Percentiles rank a stretch among this genome's conserved stretches.
These are phyloP conservation scores for Panagrolaimus sp. DNA, from an alignment of 1,140 invertebrate genomes.

Conservation along the genomic window DNA sequence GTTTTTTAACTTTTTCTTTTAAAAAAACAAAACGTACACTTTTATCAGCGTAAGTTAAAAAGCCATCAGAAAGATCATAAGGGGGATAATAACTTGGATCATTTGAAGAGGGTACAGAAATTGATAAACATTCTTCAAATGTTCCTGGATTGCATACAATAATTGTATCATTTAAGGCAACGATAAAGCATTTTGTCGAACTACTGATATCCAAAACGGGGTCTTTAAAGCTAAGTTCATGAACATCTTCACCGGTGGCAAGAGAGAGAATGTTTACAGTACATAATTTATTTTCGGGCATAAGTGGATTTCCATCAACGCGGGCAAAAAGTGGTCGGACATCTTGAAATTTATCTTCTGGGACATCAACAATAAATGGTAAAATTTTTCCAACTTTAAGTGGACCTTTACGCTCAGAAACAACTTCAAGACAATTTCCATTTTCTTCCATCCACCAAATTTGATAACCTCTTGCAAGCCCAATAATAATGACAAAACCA, in stretches of 20 bases:
- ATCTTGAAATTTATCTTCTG: conserved; percentile 26
- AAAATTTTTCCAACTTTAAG: conserved; percentile 59
- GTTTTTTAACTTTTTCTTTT: background rate
- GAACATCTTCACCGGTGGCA: conserved; percentile 76
- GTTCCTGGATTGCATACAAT: conserved; percentile 81
- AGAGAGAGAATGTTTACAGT: conserved; percentile 82
- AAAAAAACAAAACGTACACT: conserved; percentile 58
- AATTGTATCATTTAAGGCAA: conserved; percentile 80
- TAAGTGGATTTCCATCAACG: conserved; percentile 40
- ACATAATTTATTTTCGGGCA: conserved; percentile 73
- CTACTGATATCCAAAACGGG: conserved; percentile 74
- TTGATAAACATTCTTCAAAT: conserved; percentile 74
- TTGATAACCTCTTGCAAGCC: conserved; percentile 53
- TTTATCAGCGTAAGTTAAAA: conserved; percentile 74
- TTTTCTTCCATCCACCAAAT: conserved; percentile 57
- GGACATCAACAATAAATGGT: conserved; percentile 38
- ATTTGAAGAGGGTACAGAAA: conserved; percentile 66
- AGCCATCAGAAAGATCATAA: conserved; percentile 74
- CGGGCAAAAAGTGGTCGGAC: conserved; percentile 46
- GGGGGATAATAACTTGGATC: conserved; percentile 65
- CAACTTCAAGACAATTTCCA: conserved; percentile 61
- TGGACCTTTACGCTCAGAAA: conserved; percentile 61
- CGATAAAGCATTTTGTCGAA: conserved; percentile 71
- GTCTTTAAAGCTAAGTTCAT: conserved; percentile 80
- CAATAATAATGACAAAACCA: conserved; percentile 45